Conservation (phyloP, 92 coral and sea anemone species). For the Hydrozoanthus gracilis region DNA sequence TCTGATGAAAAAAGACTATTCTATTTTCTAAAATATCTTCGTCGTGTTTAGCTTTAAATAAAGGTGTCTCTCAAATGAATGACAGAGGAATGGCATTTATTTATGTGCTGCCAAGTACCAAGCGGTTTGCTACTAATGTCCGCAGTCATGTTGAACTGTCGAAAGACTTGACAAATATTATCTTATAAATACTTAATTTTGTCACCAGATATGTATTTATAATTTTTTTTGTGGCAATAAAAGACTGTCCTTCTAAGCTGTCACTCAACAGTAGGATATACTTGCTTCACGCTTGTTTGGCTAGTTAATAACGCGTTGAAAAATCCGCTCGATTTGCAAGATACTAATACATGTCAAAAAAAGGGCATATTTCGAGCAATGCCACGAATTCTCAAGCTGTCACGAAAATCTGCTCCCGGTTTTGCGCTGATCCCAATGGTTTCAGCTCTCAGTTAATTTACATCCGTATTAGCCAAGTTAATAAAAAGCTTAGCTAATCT, state of each 20-base stretch:
- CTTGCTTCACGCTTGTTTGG: background rate
- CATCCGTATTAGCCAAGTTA: background rate
- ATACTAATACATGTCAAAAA: background rate
- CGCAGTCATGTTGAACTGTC: no score
- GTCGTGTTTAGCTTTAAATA: background rate
- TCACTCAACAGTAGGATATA: background rate
- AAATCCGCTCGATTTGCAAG: background rate
- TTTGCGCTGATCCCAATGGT: background rate
- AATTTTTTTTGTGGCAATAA: background rate
- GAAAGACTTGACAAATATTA: background rate
- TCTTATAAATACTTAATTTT: background rate
- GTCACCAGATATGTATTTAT: slow-evolving; percentile 13
- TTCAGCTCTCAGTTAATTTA: background rate
- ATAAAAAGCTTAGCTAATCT: background rate
- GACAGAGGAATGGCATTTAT: background rate
- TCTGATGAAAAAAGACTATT: background rate
- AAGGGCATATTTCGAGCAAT: background rate
- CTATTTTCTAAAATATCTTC: background rate
- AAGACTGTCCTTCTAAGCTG: background rate
- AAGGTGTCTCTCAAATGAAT: background rate
- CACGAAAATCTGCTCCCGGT: slow-evolving; percentile 22
- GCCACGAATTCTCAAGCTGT: slow-evolving; percentile 6
- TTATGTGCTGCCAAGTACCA: background rate
- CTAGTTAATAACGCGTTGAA: background rate
- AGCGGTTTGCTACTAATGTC: background rate